Conservation (phyloP, 2,888 invertebrate species). For the Tiliacea citrago region DNA sequence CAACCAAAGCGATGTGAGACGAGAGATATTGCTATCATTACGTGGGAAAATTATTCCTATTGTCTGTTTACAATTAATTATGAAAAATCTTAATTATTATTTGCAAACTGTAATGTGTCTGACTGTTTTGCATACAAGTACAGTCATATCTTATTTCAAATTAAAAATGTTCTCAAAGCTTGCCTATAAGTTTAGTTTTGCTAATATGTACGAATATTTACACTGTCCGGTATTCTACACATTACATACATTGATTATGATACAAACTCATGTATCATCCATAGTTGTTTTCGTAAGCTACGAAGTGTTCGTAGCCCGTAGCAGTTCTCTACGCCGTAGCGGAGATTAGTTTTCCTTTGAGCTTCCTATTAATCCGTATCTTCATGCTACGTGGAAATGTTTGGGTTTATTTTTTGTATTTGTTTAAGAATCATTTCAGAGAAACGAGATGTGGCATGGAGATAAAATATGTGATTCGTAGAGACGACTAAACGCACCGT, state of each 20-base stretch:
- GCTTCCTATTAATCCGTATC: slow-evolving; percentile 45
- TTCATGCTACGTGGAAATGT: slow-evolving; percentile 37
- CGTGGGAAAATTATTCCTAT: background rate
- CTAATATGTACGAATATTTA: background rate
- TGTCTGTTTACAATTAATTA: background rate
- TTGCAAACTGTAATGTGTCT: background rate
- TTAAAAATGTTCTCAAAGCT: background rate
- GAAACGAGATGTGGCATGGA: background rate
- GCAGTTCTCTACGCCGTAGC: slow-evolving; percentile 45
- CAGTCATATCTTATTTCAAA: background rate
- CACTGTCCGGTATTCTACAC: slow-evolving; percentile 1
- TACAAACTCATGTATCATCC: slow-evolving; percentile 25
- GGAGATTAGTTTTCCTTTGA: slow-evolving; percentile 62
- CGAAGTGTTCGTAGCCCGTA: slow-evolving; percentile 38
- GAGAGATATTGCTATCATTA: background rate
- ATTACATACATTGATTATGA: too few relatives aligned
- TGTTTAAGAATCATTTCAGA: slow-evolving; percentile 17
- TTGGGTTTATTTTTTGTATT: slow-evolving; percentile 36
- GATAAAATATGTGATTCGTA: background rate
- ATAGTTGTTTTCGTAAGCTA: slow-evolving; percentile 30
- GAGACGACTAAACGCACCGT: background rate
- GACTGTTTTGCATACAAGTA: background rate
- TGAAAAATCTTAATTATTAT: background rate
- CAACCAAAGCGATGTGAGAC: background rate
- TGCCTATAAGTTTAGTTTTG: background rate